Conservation (phyloP, 23 tunicate species). For the Botrylloides violaceus region DNA sequence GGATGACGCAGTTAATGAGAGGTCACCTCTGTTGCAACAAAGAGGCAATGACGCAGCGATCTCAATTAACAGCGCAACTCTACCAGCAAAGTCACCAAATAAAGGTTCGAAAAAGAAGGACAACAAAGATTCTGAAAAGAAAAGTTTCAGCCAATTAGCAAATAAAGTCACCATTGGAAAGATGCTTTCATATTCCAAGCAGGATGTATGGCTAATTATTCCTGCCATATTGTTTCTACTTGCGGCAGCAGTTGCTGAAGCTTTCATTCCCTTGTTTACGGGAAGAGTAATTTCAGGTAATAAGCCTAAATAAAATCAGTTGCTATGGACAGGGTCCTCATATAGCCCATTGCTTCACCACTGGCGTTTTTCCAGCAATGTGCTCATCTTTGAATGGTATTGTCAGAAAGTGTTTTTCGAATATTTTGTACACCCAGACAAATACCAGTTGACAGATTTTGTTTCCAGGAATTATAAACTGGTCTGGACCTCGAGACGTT, state of each 20-base stretch:
- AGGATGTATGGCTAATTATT: conserved; percentile 38
- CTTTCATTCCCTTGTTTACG: conserved; percentile 58
- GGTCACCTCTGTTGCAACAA: neutral
- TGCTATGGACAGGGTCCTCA: too few species aligned
- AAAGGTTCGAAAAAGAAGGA: neutral
- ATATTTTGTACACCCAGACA: too few species aligned
- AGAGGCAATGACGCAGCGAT: neutral
- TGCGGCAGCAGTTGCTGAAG: conserved; percentile 60
- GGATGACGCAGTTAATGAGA: conserved; percentile 1
- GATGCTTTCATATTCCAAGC: conserved; percentile 43
- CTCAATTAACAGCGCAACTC: neutral
- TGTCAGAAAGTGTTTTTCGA: too few species aligned
- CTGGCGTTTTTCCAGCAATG: too few species aligned
- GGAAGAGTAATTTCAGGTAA: conserved; percentile 79
- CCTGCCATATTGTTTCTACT: conserved; percentile 33
- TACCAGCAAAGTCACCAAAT: neutral
- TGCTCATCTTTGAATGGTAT: too few species aligned
- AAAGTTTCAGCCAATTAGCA: conserved; percentile 17
- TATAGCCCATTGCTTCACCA: too few species aligned
- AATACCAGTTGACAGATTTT: too few species aligned
- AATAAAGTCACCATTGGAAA: conserved; percentile 43
- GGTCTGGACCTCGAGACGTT: too few species aligned
- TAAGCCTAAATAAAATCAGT: too few species aligned
- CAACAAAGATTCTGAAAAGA: conserved; percentile 13
- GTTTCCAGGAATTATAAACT: too few species aligned